Evolutionary conservation across 2,888 invertebrate genomes (phyloP).

Genomic region (Lobophora halterata): DNA sequence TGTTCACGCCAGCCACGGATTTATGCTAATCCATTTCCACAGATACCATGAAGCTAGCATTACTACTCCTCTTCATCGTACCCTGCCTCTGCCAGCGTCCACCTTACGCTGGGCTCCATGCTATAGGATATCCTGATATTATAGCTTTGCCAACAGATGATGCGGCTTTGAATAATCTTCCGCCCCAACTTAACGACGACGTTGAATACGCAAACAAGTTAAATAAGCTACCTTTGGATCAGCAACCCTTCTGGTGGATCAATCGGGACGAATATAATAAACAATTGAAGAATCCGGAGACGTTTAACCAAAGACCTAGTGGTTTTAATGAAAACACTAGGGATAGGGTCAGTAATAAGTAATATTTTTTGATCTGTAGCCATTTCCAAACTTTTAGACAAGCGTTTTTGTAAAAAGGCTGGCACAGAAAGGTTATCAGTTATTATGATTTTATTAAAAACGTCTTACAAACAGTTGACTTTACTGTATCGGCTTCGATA

Average conservation of each 20-base stretch:
- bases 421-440: too few species aligned
- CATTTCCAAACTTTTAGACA: too few species aligned
- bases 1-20: too few species aligned
- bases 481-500: too few species aligned
- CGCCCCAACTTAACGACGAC: slow-evolving; percentile 31
- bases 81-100: slow-evolving; percentile 34
- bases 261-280: neutral
- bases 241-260: slow-evolving; percentile 30
- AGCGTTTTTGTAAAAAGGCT: too few species aligned
- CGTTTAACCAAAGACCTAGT: neutral
- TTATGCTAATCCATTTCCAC: neutral
- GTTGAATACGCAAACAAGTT: slow-evolving; percentile 22
- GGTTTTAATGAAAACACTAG: neutral
- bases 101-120: slow-evolving; percentile 34
- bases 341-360: too few species aligned
- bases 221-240: slow-evolving; percentile 68
- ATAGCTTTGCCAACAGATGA: too few species aligned
- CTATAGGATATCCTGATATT: slow-evolving; percentile 38
- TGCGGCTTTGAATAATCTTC: slow-evolving; percentile 17
- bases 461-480: too few species aligned
- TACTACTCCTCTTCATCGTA: slow-evolving; percentile 24
- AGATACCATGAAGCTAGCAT: slow-evolving; percentile 24
- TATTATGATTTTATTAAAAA: too few species aligned
- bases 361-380: too few species aligned
- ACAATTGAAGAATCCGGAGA: neutral